A percentile compares a stretch with the other conserved stretches of the same genome.
These are phyloP conservation scores for Ryuthela nishihirai DNA, from an alignment of 2,888 invertebrate genomes.

Conservation along the genomic window DNA sequence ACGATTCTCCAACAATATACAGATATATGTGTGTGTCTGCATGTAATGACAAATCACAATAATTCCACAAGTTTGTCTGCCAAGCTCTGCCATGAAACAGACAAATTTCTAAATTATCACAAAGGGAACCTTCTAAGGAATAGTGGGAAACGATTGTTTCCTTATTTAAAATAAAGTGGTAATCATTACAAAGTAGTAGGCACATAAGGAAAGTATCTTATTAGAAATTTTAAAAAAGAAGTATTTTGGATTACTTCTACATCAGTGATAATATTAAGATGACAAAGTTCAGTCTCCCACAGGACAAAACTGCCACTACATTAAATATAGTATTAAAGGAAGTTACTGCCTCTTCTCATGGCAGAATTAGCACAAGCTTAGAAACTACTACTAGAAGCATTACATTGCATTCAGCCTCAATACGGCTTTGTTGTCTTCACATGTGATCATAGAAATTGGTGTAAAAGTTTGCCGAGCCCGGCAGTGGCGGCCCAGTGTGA, in stretches of 20 bases:
- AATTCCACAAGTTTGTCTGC: slow-evolving; percentile 28
- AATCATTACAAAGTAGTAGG: too few species aligned
- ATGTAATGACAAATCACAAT: slow-evolving; percentile 21
- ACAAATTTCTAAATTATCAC: slow-evolving; percentile 21
- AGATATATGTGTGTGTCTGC: slow-evolving; percentile 21
- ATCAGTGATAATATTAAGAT: too few species aligned
- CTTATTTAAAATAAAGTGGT: too few species aligned
- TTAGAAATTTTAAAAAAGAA: too few species aligned
- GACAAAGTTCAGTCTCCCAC: too few species aligned
- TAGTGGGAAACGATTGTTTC: too few species aligned
- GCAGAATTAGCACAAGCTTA: slow-evolving; percentile 36
- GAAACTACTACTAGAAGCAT: slow-evolving; percentile 27
- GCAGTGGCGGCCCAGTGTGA: slow-evolving; percentile 22
- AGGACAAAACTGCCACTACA: too few species aligned
- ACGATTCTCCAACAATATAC: slow-evolving; percentile 16
- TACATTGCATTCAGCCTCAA: slow-evolving; percentile 31
- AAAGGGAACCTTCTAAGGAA: too few species aligned
- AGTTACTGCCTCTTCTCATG: slow-evolving; percentile 21
- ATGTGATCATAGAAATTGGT: slow-evolving; percentile 41
- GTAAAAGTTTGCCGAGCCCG: slow-evolving; percentile 27
- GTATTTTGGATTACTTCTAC: too few species aligned
- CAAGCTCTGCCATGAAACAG: slow-evolving; percentile 37
- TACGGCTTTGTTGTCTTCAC: slow-evolving; percentile 42
- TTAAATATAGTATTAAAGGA: too few species aligned
- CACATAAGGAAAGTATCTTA: too few species aligned